Evolutionary conservation across 1,140 invertebrate species (phyloP).

Genomic region (Bombus confusus): DNA sequence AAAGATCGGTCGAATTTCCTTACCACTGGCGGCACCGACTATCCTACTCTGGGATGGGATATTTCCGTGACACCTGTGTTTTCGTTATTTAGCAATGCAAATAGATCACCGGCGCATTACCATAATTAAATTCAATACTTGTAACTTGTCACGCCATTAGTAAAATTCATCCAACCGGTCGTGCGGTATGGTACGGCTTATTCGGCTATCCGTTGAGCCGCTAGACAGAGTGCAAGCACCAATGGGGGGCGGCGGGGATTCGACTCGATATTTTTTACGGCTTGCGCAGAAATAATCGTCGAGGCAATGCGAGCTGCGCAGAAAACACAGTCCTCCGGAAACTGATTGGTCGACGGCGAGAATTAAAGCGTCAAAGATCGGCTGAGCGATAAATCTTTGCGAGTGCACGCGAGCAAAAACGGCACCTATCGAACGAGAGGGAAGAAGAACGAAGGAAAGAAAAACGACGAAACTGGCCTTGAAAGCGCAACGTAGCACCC

Average conservation of each 20-base stretch:
- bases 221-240: not conserved
- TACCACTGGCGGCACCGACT: conserved; percentile 48
- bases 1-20: not conserved
- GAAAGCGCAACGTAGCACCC: conserved; percentile 16
- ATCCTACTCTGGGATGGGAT: conserved; percentile 65
- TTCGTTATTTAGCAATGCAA: conserved; percentile 78
- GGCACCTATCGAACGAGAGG: too few species aligned
- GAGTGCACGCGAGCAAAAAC: not conserved
- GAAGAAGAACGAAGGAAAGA: not conserved
- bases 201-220: not conserved
- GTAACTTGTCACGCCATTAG: conserved; percentile 76
- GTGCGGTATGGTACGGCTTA: not conserved
- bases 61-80: conserved; percentile 77
- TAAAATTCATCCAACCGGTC: conserved; percentile 71
- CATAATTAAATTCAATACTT: conserved; percentile 82
- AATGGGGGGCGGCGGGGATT: too few species aligned
- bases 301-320: too few species aligned
- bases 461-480: conserved; percentile 53
- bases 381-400: too few species aligned
- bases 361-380: not conserved
- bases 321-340: not conserved
- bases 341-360: not conserved
- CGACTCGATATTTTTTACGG: not conserved
- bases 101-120: conserved; percentile 77
- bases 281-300: not conserved